These are phyloP conservation scores for Brachyopa scutellaris DNA, from an alignment of 2,888 invertebrate genomes.

Conservation along the genomic window DNA sequence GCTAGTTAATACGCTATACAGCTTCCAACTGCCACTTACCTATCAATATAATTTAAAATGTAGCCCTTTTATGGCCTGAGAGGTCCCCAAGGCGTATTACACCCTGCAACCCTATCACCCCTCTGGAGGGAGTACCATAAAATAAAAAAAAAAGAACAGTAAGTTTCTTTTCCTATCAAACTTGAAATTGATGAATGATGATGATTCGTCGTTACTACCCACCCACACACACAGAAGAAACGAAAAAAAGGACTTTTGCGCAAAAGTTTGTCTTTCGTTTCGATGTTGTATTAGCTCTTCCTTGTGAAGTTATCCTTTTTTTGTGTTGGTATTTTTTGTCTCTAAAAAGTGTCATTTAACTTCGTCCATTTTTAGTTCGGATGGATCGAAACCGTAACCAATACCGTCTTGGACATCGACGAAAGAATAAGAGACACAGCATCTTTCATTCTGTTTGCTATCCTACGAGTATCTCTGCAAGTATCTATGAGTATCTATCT, in stretches of 20 bases:
- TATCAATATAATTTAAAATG: constrained; percentile 62
- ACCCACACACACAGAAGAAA: not conserved
- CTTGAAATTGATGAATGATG: constrained; percentile 71
- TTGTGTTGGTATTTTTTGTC: constrained; percentile 5
- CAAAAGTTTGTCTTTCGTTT: constrained; percentile 18
- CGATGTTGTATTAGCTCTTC: constrained; percentile 46
- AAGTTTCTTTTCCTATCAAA: constrained; percentile 64
- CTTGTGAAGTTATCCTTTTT: constrained; percentile 17
- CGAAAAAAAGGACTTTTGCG: constrained; percentile 17
- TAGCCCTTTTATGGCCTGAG: constrained; percentile 34
- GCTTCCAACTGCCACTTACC: constrained; percentile 56
- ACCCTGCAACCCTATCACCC: not conserved
- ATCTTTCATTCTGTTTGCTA: constrained; percentile 49
- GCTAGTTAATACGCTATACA: constrained; percentile 33
- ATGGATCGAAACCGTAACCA: constrained; percentile 58
- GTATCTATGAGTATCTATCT: constrained; percentile 1
- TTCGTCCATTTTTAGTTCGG: constrained; percentile 37
- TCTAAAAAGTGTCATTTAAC: constrained; percentile 34
- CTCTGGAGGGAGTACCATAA: constrained; percentile 22
- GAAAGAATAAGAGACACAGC: constrained; percentile 4
- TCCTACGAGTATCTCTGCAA: no score
- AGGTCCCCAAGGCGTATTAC: constrained; percentile 6
- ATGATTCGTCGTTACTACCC: constrained; percentile 48
- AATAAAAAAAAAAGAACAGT: not conserved
- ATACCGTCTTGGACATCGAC: constrained; percentile 38